Base-by-base conservation (phyloP, 2,888 invertebrate genomes). In the Dromius quadrimaculatus region DNA sequence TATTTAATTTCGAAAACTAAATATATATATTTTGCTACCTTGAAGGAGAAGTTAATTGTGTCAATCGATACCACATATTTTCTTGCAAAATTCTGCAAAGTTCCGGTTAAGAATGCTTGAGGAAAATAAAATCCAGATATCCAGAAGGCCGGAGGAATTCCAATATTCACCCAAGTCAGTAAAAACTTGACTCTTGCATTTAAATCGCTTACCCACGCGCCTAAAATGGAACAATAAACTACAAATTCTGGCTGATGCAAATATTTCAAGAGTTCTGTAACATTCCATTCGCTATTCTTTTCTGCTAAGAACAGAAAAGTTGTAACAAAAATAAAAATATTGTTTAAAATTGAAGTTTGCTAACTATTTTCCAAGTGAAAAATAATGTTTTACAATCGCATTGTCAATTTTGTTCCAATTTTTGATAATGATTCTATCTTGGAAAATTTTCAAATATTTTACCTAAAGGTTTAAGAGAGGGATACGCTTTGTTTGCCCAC, bases 41-140 rank as follows among this genome's bases (percentile, higher is more conserved):
- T 83, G 78, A 88, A 90, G 1, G 83, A 80, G 76, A 90, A 91
- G 3, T 84, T 83, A 2, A 90, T 85, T 0, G 87, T 86, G 78
- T 94, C 93, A 36, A 94, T 93, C 2, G 93, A 91, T 2, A 92
- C 86, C 20, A 89, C 84, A 77, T 91, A 87, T 78, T 90, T 92
- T 74, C 93, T 85, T 1, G 93, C 93, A 80, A 87, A 93, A 83
- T 94, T 93, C 84, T 94, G 94, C 77, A 92, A 83, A 0, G 91
- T 91, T 15, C 92, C 93, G 0, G 93, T 93, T 73, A 94, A 85
- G 83, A 94, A 92, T 0, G 93, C 92, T 80, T 94, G 93, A 0
- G 93, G 93, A 83, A 93, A 94, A 83, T 89, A 94, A 81, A 94
- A 92, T 0, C 93, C 93, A 0, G 93, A 92, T 74, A 94, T 89